phyloP scores from a whole-genome alignment of 2,797 vertebrate species.

The Melanotaenia trifasciata region DNA sequence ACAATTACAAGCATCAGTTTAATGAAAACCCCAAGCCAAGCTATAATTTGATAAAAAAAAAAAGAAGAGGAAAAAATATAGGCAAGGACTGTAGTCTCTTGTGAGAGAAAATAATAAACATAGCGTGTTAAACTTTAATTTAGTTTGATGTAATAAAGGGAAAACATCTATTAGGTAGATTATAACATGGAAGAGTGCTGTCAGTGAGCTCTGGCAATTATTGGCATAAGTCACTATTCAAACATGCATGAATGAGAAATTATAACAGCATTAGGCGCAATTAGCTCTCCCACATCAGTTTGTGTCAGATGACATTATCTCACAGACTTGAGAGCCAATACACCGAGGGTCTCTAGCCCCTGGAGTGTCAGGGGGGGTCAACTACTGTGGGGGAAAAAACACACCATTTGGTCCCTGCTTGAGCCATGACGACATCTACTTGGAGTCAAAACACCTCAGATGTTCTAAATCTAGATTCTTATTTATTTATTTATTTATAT shows the following conservation, averaged over 20 bases:
- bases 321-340: slow-evolving; percentile 60
- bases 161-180: slow-evolving; percentile 68
- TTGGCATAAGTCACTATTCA: slow-evolving; percentile 77
- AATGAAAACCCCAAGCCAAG: slow-evolving; percentile 34
- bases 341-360: slow-evolving; percentile 49
- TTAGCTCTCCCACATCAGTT: slow-evolving; percentile 75
- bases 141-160: slow-evolving; percentile 46
- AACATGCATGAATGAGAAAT: slow-evolving; percentile 82
- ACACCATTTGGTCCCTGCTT: slow-evolving; percentile 41
- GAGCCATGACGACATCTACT: slow-evolving; percentile 58
- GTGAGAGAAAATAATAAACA: slow-evolving; percentile 60
- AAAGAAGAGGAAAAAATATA: too few relatives aligned
- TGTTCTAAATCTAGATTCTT: slow-evolving; percentile 27
- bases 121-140: slow-evolving; percentile 51
- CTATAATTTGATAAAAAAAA: too few relatives aligned
- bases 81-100: slow-evolving; percentile 49
- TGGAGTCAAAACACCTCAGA: slow-evolving; percentile 32
- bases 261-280: slow-evolving; percentile 77
- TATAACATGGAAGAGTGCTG: slow-evolving; percentile 55
- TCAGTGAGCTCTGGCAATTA: slow-evolving; percentile 57
- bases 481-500: slow-evolving; percentile 12
- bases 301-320: slow-evolving; percentile 82
- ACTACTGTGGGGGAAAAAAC: slow-evolving; percentile 60
- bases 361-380: slow-evolving; percentile 61
- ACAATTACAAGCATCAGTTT: slow-evolving; percentile 50